Percentiles rank a stretch among this genome's conserved stretches.
These are phyloP conservation scores for Actinopyga echinites DNA, from an alignment of 53 echinoderm and acorn worm species.

Conservation along the genomic window DNA sequence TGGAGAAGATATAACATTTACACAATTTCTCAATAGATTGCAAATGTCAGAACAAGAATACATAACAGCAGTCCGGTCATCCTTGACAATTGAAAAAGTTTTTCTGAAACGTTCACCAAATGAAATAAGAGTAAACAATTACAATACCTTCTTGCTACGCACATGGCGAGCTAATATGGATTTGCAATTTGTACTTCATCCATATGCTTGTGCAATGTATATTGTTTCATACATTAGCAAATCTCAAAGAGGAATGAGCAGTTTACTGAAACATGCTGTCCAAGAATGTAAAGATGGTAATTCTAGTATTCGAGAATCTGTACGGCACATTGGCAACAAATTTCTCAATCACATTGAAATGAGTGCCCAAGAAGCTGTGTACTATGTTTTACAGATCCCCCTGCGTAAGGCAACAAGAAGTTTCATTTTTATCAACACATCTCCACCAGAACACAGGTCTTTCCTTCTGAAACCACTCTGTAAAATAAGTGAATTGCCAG, in stretches of 20 bases:
- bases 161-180: constrained; percentile 20
- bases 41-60: constrained; percentile 1
- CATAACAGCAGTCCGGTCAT: not conserved
- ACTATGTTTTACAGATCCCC: constrained; percentile 21
- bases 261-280: not conserved
- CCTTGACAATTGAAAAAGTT: constrained; percentile 2
- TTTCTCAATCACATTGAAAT: constrained; percentile 8
- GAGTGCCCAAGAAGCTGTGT: constrained; percentile 23
- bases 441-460: constrained; percentile 10
- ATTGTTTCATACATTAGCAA: constrained; percentile 30
- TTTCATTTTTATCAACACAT: constrained; percentile 22
- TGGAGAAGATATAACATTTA: constrained; percentile 30
- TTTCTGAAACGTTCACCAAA: constrained; percentile 32
- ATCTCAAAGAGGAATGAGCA: constrained; percentile 21
- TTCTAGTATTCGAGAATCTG: not conserved
- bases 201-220: constrained; percentile 17
- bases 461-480: not conserved
- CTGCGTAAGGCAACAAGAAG: constrained; percentile 2
- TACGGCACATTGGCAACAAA: constrained; percentile 15
- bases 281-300: constrained; percentile 5
- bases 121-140: constrained; percentile 19
- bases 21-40: constrained; percentile 2
- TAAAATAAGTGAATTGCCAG: not conserved
- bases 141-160: constrained; percentile 6
- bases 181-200: not conserved